Base-by-base conservation (phyloP, 2,113 vertebrate genomes). In the Tursiops truncatus region DNA sequence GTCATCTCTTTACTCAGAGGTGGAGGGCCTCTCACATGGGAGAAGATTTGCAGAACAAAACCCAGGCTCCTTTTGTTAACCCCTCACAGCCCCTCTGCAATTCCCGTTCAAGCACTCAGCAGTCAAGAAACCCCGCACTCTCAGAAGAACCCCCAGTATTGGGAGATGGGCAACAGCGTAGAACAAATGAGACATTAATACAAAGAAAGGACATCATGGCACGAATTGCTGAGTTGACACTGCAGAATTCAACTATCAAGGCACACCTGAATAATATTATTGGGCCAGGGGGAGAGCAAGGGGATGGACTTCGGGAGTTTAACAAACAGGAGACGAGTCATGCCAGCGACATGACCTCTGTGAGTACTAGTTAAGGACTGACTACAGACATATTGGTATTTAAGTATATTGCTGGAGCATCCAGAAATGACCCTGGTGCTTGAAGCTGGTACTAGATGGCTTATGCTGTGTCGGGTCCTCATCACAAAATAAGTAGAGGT, bases 221-320 rank as follows among this genome's bases (percentile, higher is more conserved):
- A 14, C 99, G 99, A 94, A 99, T 99, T 71, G 97, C 98, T 6
- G 98, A 99, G 96, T 96, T 99, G 67, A 99, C 98, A 3, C 71
- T 91, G 82, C 99, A 99, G 97, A 99, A 99, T n/a, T 98, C 99
- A 13, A 95, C 98, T 28, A 99, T 99, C 63, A 99, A 97, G 98
- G 97, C 98, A 77, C 99, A 99, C 84, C 98, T 99, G 17, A 98
- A 25, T 90, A 99, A 98, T 96, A 98, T 98, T 53, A 80, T 83
- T 79, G 68, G 21, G 15, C 70, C 77, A 18, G 86, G 94, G 44
- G 98, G 97, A 82, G 98, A 98, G 38, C 94, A 50, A 92, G 97
- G 95, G 12, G 97, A 97, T 50, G 95, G 97, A 53, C 76, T 89
- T 0, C 50, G n/a, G 81, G 98, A 98, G n/a, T 88, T 93, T 71